phyloP scores from a whole-genome alignment of 2,113 vertebrate genomes.

The Channa maculata region DNA sequence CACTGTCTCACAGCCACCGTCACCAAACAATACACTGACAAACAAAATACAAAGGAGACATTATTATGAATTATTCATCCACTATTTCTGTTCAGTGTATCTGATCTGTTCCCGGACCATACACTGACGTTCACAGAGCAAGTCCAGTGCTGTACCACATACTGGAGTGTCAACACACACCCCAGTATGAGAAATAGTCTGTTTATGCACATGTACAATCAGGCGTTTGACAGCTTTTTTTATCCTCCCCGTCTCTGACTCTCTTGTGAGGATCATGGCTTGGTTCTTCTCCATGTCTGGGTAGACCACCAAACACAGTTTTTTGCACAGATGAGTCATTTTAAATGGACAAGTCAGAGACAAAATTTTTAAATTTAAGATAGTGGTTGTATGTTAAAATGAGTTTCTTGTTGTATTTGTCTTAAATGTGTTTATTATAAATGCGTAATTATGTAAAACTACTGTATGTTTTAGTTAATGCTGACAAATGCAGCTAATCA shows the following conservation, averaged over 20 bases:
- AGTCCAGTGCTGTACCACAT: constrained; percentile 8
- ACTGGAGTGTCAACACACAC: not conserved
- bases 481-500: not conserved
- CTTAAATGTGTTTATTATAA: too few relatives aligned
- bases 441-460: too few relatives aligned
- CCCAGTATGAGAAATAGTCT: not conserved
- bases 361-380: not conserved
- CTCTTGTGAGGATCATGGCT: not conserved
- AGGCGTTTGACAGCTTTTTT: not conserved
- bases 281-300: constrained; percentile 53
- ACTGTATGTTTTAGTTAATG: too few relatives aligned
- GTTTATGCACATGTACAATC: not conserved
- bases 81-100: not conserved
- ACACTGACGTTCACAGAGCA: not conserved
- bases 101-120: not conserved
- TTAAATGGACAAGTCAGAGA: constrained; percentile 67
- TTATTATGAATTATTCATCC: too few relatives aligned
- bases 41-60: not conserved
- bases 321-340: constrained; percentile 84
- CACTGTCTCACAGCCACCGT: not conserved
- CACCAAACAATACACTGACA: not conserved
- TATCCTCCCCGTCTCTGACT: not conserved
- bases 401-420: too few relatives aligned
- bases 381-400: not conserved
- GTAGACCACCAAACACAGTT: constrained; percentile 86